Base-by-base conservation (phyloP, 2,888 invertebrate genomes). In the Pasiphila rectangulata region DNA sequence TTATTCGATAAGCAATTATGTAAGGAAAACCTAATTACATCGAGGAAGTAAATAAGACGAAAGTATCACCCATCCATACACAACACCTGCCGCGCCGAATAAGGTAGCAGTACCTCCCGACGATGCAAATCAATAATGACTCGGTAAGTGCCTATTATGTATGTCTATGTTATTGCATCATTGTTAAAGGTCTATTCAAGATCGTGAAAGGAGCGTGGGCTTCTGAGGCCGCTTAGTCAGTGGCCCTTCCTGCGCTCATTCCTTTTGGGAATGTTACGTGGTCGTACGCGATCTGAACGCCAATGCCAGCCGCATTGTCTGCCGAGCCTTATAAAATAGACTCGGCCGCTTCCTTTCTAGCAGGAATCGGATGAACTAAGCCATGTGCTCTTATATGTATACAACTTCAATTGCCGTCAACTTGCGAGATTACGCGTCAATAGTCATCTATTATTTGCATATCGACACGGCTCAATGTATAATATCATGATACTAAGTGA, bases 261-360 rank as follows among this genome's bases (percentile, higher is more conserved):
- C 83, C 84, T 73, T 82, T 79, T 83, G 69, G 68, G 72, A 70
- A 68, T 59, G 76, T 83, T 83, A 83, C 74, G 84, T 82, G 79
- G 81, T 73, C 73, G 64, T 67, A 85, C 81, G 83, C 82, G 77
- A 61, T 40, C 57, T 42, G 81, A 72, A 83, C 60, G 54, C 62
- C 75, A 83, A 83, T 79, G 76, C 59, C 67, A 66, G 64, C 55
- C 67, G 65, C 57, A 70, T 72, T 72, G 78, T 75, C 72, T 76
- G 54, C 58, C 56, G 41, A 56, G 51, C 57, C 54, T 60, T 55
- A 55, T 52, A 55, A 54, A 56, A 59, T 59, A 36, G 16, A 36
- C 24, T 10, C 38, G n/a, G 19, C 17, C 25, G 24, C 25, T 30
- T 9, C 40, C 20, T 13, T 41, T 25, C 35, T 37, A 46, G 51